phyloP scores from a whole-genome alignment of 1,140 invertebrate genomes.

The Coptotermes formosanus region DNA sequence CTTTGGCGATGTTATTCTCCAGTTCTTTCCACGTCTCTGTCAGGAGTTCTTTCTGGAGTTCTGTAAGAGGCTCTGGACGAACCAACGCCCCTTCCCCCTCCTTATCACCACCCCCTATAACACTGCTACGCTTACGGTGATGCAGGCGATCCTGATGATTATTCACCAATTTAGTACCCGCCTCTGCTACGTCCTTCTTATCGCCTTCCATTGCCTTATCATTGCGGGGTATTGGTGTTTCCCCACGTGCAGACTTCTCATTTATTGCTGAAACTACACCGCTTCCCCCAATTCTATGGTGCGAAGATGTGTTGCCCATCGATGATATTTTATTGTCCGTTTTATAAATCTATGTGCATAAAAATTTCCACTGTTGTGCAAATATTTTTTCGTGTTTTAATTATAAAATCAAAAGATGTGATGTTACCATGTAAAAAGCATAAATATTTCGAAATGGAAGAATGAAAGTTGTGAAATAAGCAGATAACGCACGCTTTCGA shows the following conservation, averaged over 20 bases:
- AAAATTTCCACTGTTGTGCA: no score
- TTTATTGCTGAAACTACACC: not conserved
- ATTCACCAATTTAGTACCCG: not conserved
- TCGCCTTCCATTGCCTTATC: not conserved
- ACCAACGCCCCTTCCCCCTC: not conserved
- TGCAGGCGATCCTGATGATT: not conserved
- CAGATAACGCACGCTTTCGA: no score
- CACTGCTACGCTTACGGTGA: not conserved
- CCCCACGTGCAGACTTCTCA: not conserved
- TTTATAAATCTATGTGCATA: not conserved
- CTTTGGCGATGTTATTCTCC: constrained; percentile 53
- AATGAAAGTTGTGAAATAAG: no score
- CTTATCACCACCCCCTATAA: not conserved
- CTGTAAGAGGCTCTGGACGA: constrained; percentile 42
- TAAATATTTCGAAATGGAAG: no score
- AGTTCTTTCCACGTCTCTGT: constrained; percentile 52
- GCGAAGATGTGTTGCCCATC: not conserved
- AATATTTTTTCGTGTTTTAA: no score
- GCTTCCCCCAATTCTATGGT: not conserved
- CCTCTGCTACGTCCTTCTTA: not conserved
- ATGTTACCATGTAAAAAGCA: no score
- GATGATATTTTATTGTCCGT: not conserved
- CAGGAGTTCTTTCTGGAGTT: constrained; percentile 50
- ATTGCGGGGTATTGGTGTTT: not conserved
- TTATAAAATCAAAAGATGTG: no score